Evolutionary conservation across 2,113 vertebrate genomes (phyloP).

Genomic region (Syrrhaptes paradoxus): DNA sequence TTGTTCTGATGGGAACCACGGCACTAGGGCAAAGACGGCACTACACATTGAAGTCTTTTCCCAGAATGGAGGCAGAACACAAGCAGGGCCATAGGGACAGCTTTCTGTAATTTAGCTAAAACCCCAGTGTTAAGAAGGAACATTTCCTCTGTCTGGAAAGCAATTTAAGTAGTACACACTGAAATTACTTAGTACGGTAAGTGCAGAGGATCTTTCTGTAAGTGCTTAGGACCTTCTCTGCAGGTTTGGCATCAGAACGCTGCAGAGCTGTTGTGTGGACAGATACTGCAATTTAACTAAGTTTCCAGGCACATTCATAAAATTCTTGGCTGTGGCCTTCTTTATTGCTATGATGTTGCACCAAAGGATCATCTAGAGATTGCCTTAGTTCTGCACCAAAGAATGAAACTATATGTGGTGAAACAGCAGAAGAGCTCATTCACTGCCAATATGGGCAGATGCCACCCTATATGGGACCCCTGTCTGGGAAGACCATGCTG

Average conservation of each 20-base stretch:
- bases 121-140: background rate
- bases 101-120: background rate
- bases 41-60: background rate
- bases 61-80: background rate
- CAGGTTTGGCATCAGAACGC: background rate
- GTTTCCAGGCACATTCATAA: slow-evolving; percentile 35
- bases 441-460: background rate
- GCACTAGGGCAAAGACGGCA: background rate
- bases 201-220: slow-evolving; percentile 15
- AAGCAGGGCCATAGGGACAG: fast-evolving
- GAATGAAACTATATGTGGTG: background rate
- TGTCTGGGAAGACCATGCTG: background rate
- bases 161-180: background rate
- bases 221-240: slow-evolving; percentile 10
- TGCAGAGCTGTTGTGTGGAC: slow-evolving; percentile 3
- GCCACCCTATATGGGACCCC: background rate
- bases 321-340: slow-evolving; percentile 8
- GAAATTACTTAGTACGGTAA: background rate
- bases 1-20: background rate
- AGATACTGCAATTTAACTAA: slow-evolving; percentile 7
- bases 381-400: background rate
- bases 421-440: background rate
- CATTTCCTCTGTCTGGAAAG: background rate
- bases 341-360: background rate
- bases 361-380: background rate